phyloP scores from a whole-genome alignment of 1,140 invertebrate genomes.

The Whitmania pigra region DNA sequence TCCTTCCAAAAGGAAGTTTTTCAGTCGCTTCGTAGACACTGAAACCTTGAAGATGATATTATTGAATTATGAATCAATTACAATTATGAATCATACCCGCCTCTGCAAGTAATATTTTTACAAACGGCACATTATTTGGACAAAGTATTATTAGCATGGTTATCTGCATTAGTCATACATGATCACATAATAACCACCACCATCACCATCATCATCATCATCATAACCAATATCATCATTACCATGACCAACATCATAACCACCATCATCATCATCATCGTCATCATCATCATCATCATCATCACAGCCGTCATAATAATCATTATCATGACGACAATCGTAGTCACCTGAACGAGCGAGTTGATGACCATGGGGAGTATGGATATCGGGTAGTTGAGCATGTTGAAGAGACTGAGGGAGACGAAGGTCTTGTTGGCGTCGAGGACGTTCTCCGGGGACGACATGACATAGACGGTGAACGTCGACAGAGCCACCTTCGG shows the following conservation, averaged over 20 bases:
- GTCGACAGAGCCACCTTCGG: conserved; percentile 25
- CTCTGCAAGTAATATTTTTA: no score
- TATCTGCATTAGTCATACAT: not conserved
- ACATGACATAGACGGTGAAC: conserved; percentile 36
- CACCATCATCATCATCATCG: not conserved
- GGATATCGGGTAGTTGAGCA: conserved; percentile 45
- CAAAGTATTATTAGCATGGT: no score
- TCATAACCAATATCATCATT: not conserved
- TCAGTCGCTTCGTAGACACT: no score
- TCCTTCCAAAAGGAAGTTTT: no score
- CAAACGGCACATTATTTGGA: no score
- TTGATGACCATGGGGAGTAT: conserved; percentile 59
- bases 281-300: no score
- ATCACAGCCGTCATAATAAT: no score
- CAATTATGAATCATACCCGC: no score
- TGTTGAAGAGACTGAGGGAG: conserved; percentile 57
- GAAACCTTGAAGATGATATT: no score
- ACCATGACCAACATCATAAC: not conserved
- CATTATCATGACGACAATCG: conserved; percentile 58
- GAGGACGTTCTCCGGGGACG: conserved; percentile 40
- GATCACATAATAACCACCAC: no score
- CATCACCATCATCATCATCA: no score
- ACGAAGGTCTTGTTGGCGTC: conserved; percentile 72
- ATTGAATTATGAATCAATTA: no score
- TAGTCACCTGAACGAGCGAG: conserved; percentile 56